Percentiles rank a stretch among this genome's conserved stretches.
These are phyloP conservation scores for Ceratoteleas bidentatus DNA, from an alignment of 1,140 invertebrate genomes.

Conservation along the genomic window DNA sequence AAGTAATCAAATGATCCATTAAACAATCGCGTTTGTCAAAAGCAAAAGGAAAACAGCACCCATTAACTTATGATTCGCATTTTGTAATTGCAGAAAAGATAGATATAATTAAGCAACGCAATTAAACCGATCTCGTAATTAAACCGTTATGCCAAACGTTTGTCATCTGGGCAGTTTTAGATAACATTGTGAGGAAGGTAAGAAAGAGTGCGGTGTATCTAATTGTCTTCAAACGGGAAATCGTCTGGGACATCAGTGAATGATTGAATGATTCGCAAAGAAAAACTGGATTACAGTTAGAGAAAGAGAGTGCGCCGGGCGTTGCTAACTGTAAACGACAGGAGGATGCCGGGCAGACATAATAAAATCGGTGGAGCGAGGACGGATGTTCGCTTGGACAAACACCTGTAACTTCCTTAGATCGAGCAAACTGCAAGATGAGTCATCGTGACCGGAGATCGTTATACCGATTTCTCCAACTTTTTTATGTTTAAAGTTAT, in stretches of 20 bases:
- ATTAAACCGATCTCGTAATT: slow-evolving; percentile 25
- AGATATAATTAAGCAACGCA: slow-evolving; percentile 49
- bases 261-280: slow-evolving; percentile 14
- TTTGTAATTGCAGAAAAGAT: slow-evolving; percentile 59
- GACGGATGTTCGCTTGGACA: slow-evolving; percentile 62
- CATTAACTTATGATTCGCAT: slow-evolving; percentile 25
- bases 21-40: not conserved
- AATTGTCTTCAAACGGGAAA: slow-evolving; percentile 5
- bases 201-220: slow-evolving; percentile 17
- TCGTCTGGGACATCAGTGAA: slow-evolving; percentile 22
- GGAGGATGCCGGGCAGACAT: slow-evolving; percentile 24
- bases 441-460: slow-evolving; percentile 32
- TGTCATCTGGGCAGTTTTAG: slow-evolving; percentile 28
- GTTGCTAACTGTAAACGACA: slow-evolving; percentile 35
- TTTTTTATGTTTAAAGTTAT: slow-evolving; percentile 45
- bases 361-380: slow-evolving; percentile 43
- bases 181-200: slow-evolving; percentile 25
- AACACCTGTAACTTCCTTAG: slow-evolving; percentile 63
- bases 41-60: not conserved
- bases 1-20: slow-evolving; percentile 41
- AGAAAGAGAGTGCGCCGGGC: slow-evolving; percentile 19
- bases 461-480: slow-evolving; percentile 23
- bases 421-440: slow-evolving; percentile 37
- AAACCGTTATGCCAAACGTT: slow-evolving; percentile 11
- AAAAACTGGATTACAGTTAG: slow-evolving; percentile 15